These are phyloP conservation scores for Lordiphosa clarofinis DNA, from an alignment of 1,140 invertebrate genomes.

Conservation along the genomic window DNA sequence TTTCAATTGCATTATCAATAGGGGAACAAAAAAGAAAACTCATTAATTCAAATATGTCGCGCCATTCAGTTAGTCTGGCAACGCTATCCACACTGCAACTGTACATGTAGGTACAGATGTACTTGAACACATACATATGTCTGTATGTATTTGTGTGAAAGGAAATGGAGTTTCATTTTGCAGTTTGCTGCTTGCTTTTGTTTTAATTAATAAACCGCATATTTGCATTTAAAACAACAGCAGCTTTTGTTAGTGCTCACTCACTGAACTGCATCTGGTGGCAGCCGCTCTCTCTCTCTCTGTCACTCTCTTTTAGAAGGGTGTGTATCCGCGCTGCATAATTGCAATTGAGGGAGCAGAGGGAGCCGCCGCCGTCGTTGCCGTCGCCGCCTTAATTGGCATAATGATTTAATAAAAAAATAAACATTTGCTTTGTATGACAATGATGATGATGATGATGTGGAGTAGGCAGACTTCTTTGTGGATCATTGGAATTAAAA, in stretches of 20 bases:
- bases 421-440: conserved; percentile 56
- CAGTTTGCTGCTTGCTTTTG: conserved; percentile 45
- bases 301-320: conserved; percentile 39
- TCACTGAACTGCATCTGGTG: conserved; percentile 38
- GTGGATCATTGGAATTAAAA: conserved; percentile 77
- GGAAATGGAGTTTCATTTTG: conserved; percentile 61
- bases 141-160: conserved; percentile 17
- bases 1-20: conserved; percentile 38
- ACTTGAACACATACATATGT: conserved; percentile 21
- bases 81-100: conserved; percentile 50
- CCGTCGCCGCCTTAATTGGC: conserved; percentile 64
- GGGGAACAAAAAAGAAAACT: background rate
- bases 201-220: conserved; percentile 77
- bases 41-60: conserved; percentile 60
- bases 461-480: conserved; percentile 64
- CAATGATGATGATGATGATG: too few relatives aligned
- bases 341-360: conserved; percentile 60
- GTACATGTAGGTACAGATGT: conserved; percentile 48
- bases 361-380: conserved; percentile 7
- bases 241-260: conserved; percentile 68
- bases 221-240: conserved; percentile 69
- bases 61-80: conserved; percentile 33
- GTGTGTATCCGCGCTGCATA: conserved; percentile 70
- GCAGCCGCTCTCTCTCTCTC: conserved; percentile 22
- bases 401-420: conserved; percentile 78